Conservation (phyloP, 2,888 invertebrate species). For the Ommatoiulus sabulosus region DNA sequence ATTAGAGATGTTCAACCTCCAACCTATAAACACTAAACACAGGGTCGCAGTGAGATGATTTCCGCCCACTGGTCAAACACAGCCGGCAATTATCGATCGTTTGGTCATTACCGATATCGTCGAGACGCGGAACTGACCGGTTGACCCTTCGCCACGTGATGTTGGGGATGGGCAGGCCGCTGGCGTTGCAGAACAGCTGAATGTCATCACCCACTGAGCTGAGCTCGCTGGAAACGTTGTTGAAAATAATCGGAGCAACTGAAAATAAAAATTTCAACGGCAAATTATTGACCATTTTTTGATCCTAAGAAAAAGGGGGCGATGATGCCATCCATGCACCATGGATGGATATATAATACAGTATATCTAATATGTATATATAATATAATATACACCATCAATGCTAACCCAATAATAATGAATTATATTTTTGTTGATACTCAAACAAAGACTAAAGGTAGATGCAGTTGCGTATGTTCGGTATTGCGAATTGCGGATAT, state of each 20-base stretch:
- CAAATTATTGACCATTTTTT: too few relatives aligned
- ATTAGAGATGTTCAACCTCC: slow-evolving; percentile 57
- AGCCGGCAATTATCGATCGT: neutral
- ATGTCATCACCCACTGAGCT: slow-evolving; percentile 52
- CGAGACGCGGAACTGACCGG: slow-evolving; percentile 47
- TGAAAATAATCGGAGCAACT: slow-evolving; percentile 38
- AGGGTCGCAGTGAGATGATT: neutral
- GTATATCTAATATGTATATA: too few relatives aligned
- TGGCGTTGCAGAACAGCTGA: slow-evolving; percentile 52
- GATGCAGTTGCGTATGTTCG: too few relatives aligned
- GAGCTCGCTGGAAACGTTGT: slow-evolving; percentile 3
- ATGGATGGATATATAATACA: too few relatives aligned
- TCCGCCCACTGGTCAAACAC: neutral
- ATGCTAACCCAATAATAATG: too few relatives aligned
- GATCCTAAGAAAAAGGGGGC: too few relatives aligned
- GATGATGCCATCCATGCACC: too few relatives aligned
- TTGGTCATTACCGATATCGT: slow-evolving; percentile 55
- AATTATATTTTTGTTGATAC: too few relatives aligned
- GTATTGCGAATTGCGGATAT: too few relatives aligned
- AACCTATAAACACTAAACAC: slow-evolving; percentile 54
- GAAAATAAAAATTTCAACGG: neutral
- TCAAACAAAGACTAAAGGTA: too few relatives aligned
- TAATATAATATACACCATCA: too few relatives aligned
- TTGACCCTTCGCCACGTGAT: slow-evolving; percentile 53
- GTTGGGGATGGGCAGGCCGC: slow-evolving; percentile 50